Evolutionary conservation across 2,797 vertebrate species (phyloP).

Genomic region (Clarias platycephalus): DNA sequence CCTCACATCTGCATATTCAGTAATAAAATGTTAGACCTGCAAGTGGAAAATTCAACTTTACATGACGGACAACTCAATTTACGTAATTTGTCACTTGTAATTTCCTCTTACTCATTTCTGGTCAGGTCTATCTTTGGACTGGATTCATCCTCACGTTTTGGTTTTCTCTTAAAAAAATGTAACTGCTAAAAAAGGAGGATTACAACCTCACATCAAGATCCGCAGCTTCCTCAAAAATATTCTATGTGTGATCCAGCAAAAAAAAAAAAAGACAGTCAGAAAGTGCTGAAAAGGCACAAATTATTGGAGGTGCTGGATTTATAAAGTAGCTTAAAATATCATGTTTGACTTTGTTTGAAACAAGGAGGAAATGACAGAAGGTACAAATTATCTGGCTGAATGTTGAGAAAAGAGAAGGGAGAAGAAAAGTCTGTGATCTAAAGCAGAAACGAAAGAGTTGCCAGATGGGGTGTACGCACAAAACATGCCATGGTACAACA

Average conservation of each 20-base stretch:
- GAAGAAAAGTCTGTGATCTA: slow-evolving; percentile 23
- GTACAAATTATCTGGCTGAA: slow-evolving; percentile 5
- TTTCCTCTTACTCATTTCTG: slow-evolving; percentile 3
- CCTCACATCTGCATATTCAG: background rate
- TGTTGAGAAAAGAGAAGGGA: slow-evolving; percentile 28
- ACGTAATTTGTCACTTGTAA: background rate
- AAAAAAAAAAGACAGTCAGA: background rate
- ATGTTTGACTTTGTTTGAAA: background rate
- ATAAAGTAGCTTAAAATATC: slow-evolving; percentile 19
- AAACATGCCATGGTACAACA: background rate
- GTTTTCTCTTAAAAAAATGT: background rate
- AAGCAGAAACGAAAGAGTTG: slow-evolving; percentile 36
- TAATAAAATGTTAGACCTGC: background rate
- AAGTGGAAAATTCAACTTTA: background rate
- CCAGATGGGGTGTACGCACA: slow-evolving; percentile 45
- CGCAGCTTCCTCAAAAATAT: background rate
- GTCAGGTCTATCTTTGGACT: background rate
- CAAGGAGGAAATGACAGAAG: background rate
- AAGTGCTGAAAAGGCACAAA: background rate
- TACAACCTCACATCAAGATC: background rate
- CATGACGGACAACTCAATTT: background rate
- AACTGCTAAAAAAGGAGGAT: background rate
- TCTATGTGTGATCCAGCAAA: background rate
- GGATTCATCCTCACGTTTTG: background rate
- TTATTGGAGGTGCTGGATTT: slow-evolving; percentile 5